Base-by-base conservation (phyloP, 2,888 invertebrate species). In the Hyles lineata region DNA sequence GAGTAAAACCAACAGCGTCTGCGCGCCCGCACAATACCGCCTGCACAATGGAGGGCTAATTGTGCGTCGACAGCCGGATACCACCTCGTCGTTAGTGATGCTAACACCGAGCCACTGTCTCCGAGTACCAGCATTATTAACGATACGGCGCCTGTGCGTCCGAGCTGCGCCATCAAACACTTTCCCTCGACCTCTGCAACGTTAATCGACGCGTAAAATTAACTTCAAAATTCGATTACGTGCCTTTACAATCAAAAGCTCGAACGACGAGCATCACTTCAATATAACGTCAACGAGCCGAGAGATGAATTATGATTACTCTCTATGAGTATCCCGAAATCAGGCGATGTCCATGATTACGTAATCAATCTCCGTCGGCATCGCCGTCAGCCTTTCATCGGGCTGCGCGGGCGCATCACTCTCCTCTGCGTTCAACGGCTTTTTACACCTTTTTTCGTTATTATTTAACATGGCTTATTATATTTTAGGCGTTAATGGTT, bases 321-420 rank as follows among this genome's bases (percentile, higher is more conserved):
- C 85, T 92, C 89, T 92, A 92, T 90, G 90, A 91, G 88, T 89
- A 89, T 92, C 89, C 92, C 91, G 81, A 93, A 93, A 91, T 90
- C 87, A 88, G 79, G 86, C 86, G 89, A 88, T 90, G 89, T 88
- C 88, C 90, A 87, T 92, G 93, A 93, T 93, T 93, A 92, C 92
- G 90, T 90, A 92, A 93, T 94, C 92, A 94, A 94, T 94, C 94
- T 89, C 89, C 91, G 93, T 92, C 92, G 82, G 82, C 84, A 82
- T 83, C 85, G 85, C 89, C 87, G 88, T 90, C 91, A 86, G 90
- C 89, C 92, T 93, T 92, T 93, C 93, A 92, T 90, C 93, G 89
- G 77, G 83, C 86, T 82, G 86, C 89, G 91, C 89, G 78, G 80
- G 88, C 90, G 88, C 90, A 90, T 87, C 85, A 85, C 85, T 90